A percentile compares a stretch with the other conserved stretches of the same genome.
Conservation (phyloP, 2,888 invertebrate species). For the Rhingia campestris region DNA sequence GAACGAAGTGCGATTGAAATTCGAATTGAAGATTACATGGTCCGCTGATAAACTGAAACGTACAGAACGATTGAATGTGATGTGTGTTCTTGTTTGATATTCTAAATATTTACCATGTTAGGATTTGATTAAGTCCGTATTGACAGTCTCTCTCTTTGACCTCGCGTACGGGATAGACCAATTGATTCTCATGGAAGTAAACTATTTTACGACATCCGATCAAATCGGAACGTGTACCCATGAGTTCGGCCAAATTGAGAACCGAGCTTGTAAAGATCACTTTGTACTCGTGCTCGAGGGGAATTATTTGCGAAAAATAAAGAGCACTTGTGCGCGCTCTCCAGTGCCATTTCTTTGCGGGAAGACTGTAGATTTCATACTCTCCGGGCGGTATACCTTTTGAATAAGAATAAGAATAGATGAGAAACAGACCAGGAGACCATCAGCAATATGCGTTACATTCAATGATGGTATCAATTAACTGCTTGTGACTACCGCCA, state of each 20-base stretch:
- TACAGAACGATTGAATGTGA: neutral
- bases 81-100: neutral
- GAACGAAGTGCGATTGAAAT: slow-evolving; percentile 88
- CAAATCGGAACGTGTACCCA: slow-evolving; percentile 87
- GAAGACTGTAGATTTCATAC: slow-evolving; percentile 84
- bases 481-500: slow-evolving; percentile 88
- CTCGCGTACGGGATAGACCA: slow-evolving; percentile 87
- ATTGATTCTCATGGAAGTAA: slow-evolving; percentile 91
- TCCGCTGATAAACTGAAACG: slow-evolving; percentile 86
- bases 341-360: slow-evolving; percentile 92
- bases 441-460: slow-evolving; percentile 76
- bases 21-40: slow-evolving; percentile 87
- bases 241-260: slow-evolving; percentile 87
- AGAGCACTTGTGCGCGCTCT: slow-evolving; percentile 87
- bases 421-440: slow-evolving; percentile 47
- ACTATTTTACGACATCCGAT: slow-evolving; percentile 85
- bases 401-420: slow-evolving; percentile 24
- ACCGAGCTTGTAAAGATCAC: slow-evolving; percentile 88
- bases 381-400: slow-evolving; percentile 79
- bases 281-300: slow-evolving; percentile 83
- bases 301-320: slow-evolving; percentile 85
- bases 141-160: slow-evolving; percentile 88
- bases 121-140: slow-evolving; percentile 89
- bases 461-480: slow-evolving; percentile 84
- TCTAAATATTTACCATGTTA: slow-evolving; percentile 84